Evolutionary conservation across 2,113 vertebrate species (phyloP).

Genomic region (Tychaedon coryphoeus): DNA sequence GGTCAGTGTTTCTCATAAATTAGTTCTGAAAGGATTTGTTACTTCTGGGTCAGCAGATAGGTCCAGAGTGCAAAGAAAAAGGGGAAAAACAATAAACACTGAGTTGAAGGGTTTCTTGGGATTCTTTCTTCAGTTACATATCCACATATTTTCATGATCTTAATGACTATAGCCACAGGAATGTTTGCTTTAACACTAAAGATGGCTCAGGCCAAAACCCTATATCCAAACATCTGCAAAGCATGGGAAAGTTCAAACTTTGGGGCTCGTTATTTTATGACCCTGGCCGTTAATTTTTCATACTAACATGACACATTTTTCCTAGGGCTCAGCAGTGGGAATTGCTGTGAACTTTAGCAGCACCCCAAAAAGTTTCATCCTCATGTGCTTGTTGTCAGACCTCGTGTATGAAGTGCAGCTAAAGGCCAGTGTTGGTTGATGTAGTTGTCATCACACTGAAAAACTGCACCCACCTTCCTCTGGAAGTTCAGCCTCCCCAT

Average conservation of each 20-base stretch:
- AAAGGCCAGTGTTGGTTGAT: background rate
- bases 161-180: constrained; percentile 67
- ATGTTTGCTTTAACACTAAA: constrained; percentile 67
- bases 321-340: background rate
- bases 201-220: constrained; percentile 52
- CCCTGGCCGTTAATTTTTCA: constrained; percentile 45
- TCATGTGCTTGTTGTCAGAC: background rate
- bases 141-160: constrained; percentile 57
- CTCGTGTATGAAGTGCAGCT: background rate
- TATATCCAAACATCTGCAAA: constrained; percentile 57
- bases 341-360: constrained; percentile 3
- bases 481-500: background rate
- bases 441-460: background rate
- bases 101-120: constrained; percentile 46
- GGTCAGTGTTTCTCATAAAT: constrained; percentile 57
- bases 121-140: constrained; percentile 54
- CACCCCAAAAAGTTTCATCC: constrained; percentile 2
- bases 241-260: constrained; percentile 61
- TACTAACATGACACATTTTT: constrained; percentile 40
- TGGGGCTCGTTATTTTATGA: constrained; percentile 14
- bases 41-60: constrained; percentile 72
- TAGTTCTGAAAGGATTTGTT: constrained; percentile 60
- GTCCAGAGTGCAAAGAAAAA: constrained; percentile 68
- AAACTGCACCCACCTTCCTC: background rate
- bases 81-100: constrained; percentile 65